Base-by-base conservation (phyloP, 2,797 vertebrate genomes). In the Pangasius sanitwongsei region DNA sequence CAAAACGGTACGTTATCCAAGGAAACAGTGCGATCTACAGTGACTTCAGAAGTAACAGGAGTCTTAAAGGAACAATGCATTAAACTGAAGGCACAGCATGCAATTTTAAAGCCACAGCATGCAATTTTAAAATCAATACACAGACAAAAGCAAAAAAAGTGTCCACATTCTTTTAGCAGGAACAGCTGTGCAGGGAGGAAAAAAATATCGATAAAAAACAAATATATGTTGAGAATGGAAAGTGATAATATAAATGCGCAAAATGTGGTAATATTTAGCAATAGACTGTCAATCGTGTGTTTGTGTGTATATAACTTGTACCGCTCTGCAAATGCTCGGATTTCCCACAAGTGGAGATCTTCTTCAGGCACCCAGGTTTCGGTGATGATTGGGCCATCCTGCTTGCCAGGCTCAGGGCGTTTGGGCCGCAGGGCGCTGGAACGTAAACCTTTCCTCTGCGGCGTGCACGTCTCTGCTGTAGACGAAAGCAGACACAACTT, bases 241-340 rank as follows among this genome's bases (percentile, higher is more conserved):
- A n/a, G 63, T 0, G 11, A 13, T 1, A 75, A 48, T 50, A 5
- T 12, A 48, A 18, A 77, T 50, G 12, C 25, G 11, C 23, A 55
- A 53, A 78, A 78, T 7, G 6, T 34, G 15, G 1, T 34, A 20
- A 2, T 15, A 18, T 55, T 80, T 55, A 18, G 25, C 1, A 1
- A 34, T 8, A 2, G 28, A 31, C 12, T 16, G 25, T 28, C 13
- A 53, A 6, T 1, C 12, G 0, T 41, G 2, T 57, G 8, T 9
- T 4, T 8, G 69, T 25, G 13, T 67, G 16, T 31, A 53, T 18
- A 11, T 20, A n/a, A 13, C 0, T 0, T 75, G 96, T 95, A 99
- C 98, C 98, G 98, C 94, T 99, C 98, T 91, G 98, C 97, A 96
- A 99, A 99, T 82, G 98, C 98, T 95, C 98, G 96, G 93, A 99